A percentile compares a stretch with the other conserved stretches of the same genome.
These are phyloP conservation scores for Charanyca ferruginea DNA, from an alignment of 2,888 invertebrate genomes.

Conservation along the genomic window DNA sequence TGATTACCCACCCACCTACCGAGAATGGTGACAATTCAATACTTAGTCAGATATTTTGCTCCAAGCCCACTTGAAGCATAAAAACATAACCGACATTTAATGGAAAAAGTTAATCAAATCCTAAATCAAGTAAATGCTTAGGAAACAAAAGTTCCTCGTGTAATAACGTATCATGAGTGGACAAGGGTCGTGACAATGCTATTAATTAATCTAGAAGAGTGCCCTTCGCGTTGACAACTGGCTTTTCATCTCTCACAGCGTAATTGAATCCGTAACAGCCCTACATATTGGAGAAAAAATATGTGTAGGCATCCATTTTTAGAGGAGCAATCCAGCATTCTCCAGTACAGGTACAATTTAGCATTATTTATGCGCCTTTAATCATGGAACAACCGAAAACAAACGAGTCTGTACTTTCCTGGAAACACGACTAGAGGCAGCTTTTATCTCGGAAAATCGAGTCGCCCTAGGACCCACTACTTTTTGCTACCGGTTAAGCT, in stretches of 20 bases:
- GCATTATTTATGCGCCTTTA: neutral
- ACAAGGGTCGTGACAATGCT: constrained; percentile 53
- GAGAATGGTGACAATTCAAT: neutral
- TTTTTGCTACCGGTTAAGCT: constrained; percentile 44
- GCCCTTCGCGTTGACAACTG: constrained; percentile 38
- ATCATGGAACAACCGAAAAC: no score
- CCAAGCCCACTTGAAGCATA: neutral
- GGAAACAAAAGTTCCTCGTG: constrained; percentile 33
- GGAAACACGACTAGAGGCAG: constrained; percentile 15
- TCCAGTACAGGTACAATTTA: neutral
- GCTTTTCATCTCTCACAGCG: constrained; percentile 40
- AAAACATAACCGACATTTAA: constrained; percentile 11
- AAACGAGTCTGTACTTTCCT: constrained; percentile 2
- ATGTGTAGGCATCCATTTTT: constrained; percentile 1
- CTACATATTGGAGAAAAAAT: constrained; percentile 17
- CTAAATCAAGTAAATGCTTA: constrained; percentile 30
- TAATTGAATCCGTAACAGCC: constrained; percentile 56
- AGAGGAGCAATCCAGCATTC: neutral
- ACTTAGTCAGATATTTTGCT: neutral
- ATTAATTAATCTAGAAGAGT: constrained; percentile 58
- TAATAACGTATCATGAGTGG: constrained; percentile 36
- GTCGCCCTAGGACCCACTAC: constrained; percentile 14
- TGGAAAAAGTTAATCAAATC: constrained; percentile 28
- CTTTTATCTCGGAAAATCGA: constrained; percentile 35
- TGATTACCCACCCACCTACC: no score